Base-by-base conservation (phyloP, 2,888 invertebrate genomes). In the Orthonevra nobilis region DNA sequence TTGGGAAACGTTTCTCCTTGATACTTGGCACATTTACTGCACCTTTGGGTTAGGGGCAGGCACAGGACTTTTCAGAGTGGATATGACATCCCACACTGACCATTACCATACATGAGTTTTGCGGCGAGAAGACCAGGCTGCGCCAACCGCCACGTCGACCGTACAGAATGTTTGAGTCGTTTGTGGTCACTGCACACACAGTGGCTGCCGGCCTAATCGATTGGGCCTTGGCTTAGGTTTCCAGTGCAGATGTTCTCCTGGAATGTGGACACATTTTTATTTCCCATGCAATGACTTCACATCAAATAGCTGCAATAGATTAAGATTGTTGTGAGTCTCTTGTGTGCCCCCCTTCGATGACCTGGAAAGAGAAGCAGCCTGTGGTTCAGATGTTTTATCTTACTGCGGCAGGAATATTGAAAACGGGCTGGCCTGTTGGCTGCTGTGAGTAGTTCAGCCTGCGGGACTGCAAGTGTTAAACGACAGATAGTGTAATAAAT, bases 11-110 rank as follows among this genome's bases (percentile, higher is more conserved):
- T 5, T 23, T 3, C 5, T 23, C 5, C 5, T 23, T 4, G 3
- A 5, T 5, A 23, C 23, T 1, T 15, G 54, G 61, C 23, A 66
- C 68, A 46, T 44, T 58, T 34, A 58, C 58, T 52, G 14, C 15
- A 14, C 50, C 36, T 40, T 4, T 68, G 14, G 14, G 34, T 30
- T 54, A 46, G 52, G n/a, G n/a, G n/a, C n/a, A n/a, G n/a, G n/a
- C n/a, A n/a, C n/a, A n/a, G n/a, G 36, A 14, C 6, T 14, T 44
- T 30, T 20, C 15, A 34, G 30, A 46, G 14, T 64, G 63, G 38
- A 61, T 54, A 50, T 79, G 79, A 73, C 73, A 79, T 66, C 61
- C 79, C 73, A 56, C 72, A 61, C 30, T 68, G 44, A 64, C 77
- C 77, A 46, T 77, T 60, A 72, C 64, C 58, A 72, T 64, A 68